A percentile compares a stretch with the other conserved stretches of the same genome.
Evolutionary conservation across 2,113 vertebrate genomes (phyloP).

Genomic region (Mus spicilegus): DNA sequence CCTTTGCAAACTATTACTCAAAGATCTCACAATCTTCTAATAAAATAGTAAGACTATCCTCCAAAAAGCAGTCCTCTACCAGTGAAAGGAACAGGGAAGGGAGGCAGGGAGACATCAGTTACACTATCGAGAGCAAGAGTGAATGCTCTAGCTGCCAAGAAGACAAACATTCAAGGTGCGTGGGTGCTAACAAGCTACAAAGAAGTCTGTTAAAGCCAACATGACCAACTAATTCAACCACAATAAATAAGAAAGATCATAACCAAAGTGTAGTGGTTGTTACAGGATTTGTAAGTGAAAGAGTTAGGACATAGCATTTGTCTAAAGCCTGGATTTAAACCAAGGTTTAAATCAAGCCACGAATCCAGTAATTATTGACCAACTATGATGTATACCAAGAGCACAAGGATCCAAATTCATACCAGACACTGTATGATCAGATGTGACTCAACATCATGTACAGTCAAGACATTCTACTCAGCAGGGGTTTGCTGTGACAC

Average conservation of each 20-base stretch:
- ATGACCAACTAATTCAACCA: neutral
- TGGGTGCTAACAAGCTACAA: neutral
- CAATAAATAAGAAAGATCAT: neutral
- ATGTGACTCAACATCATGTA: neutral
- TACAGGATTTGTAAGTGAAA: neutral
- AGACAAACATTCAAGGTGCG: neutral
- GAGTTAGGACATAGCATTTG: neutral
- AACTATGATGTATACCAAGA: neutral
- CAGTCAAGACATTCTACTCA: neutral
- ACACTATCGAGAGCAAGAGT: neutral
- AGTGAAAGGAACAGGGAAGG: neutral
- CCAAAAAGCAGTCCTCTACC: neutral
- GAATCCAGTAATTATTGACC: neutral
- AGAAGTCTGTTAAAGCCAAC: neutral
- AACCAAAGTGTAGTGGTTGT: neutral
- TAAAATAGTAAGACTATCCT: neutral
- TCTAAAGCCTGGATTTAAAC: slow-evolving; percentile 21
- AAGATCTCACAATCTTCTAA: neutral
- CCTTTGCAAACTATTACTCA: neutral
- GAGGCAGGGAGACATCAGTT: neutral
- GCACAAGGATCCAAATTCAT: neutral
- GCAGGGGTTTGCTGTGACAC: neutral
- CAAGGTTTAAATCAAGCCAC: neutral
- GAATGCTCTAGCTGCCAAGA: neutral
- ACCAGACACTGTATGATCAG: neutral